Conservation (phyloP, 2,797 vertebrate species). For the Crypturellus tataupa region DNA sequence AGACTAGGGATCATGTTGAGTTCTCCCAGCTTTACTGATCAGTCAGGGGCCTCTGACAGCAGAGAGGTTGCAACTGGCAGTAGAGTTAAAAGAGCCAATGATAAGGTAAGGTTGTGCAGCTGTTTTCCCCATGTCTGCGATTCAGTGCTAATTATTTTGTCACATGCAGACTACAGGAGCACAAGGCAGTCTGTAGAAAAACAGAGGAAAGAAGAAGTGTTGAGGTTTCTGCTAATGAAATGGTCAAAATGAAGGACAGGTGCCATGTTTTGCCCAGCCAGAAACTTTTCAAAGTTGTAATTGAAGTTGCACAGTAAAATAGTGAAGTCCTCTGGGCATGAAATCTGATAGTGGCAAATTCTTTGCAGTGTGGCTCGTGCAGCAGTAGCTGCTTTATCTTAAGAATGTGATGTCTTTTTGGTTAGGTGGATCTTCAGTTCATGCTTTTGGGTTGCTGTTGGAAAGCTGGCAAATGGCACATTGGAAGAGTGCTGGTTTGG, state of each 20-base stretch:
- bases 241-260: neutral
- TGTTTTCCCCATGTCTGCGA: rapidly evolving
- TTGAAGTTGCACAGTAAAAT: neutral
- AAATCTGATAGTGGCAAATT: neutral
- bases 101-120: neutral
- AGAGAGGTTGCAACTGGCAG: neutral
- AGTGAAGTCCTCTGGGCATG: neutral
- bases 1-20: neutral
- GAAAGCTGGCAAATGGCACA: neutral
- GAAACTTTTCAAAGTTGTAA: neutral
- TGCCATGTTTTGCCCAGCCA: neutral
- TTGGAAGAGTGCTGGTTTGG: neutral
- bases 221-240: neutral
- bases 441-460: neutral
- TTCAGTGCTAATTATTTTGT: neutral
- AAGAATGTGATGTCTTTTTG: neutral
- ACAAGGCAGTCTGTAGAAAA: neutral
- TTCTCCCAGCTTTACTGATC: neutral
- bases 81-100: neutral
- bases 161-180: neutral
- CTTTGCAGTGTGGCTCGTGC: neutral
- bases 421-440: neutral
- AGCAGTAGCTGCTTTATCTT: neutral
- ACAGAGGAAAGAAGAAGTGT: neutral
- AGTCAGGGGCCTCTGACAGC: neutral